Conservation (phyloP, 2,888 invertebrate genomes). For the Drosophila conformis region DNA sequence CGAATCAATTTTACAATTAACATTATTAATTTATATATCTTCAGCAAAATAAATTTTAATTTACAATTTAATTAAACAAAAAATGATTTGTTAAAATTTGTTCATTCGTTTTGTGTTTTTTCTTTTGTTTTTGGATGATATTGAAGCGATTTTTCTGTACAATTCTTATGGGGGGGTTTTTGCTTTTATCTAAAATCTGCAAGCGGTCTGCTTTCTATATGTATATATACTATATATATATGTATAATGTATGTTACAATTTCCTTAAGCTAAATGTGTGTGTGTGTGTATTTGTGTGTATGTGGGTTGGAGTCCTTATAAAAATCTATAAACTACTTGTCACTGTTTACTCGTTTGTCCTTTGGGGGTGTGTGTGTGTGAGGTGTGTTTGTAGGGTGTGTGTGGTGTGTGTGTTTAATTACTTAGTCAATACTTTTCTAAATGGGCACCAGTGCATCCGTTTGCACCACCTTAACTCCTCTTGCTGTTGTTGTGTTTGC, state of each 20-base stretch:
- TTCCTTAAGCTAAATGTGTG: slow-evolving; percentile 12
- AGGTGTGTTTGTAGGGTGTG: neutral
- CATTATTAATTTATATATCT: slow-evolving; percentile 21
- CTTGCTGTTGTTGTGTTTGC: slow-evolving; percentile 2
- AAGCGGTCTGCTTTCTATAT: slow-evolving; percentile 1
- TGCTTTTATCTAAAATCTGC: slow-evolving; percentile 27
- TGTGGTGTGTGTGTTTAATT: slow-evolving; percentile 22
- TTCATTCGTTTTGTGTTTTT: slow-evolving; percentile 15
- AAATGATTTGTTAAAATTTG: slow-evolving; percentile 18
- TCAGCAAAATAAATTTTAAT: slow-evolving; percentile 11
- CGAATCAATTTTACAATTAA: slow-evolving; percentile 31
- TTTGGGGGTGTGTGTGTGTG: slow-evolving; percentile 12
- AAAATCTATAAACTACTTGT: slow-evolving; percentile 67
- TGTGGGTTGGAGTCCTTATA: slow-evolving; percentile 24
- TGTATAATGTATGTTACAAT: slow-evolving; percentile 34
- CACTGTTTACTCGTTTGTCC: slow-evolving; percentile 80
- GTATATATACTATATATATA: slow-evolving; percentile 6
- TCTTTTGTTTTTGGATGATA: slow-evolving; percentile 30
- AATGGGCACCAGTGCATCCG: slow-evolving; percentile 69
- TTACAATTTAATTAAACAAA: neutral
- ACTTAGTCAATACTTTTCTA: slow-evolving; percentile 65
- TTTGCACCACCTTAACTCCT: slow-evolving; percentile 45
- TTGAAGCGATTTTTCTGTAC: slow-evolving; percentile 56
- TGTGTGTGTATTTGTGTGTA: slow-evolving; percentile 11
- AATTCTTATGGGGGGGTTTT: slow-evolving; percentile 8